phyloP scores from a whole-genome alignment of 1,140 invertebrate genomes.

The Eupristina koningsbergeri region DNA sequence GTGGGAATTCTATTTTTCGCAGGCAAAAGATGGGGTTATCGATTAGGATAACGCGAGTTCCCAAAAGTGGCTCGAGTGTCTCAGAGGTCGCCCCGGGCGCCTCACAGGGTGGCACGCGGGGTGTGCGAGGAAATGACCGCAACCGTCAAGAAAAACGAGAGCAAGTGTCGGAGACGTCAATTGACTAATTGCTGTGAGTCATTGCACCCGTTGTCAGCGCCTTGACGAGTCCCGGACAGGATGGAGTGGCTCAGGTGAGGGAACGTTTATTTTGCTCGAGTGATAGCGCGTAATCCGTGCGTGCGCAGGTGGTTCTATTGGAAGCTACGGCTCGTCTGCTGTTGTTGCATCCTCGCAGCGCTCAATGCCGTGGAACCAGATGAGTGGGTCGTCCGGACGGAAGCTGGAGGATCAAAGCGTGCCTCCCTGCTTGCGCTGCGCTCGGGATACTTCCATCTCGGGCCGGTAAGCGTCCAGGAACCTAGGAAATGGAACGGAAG shows the following conservation, averaged over 20 bases:
- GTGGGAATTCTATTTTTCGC: no score
- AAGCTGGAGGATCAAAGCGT: slow-evolving; percentile 71
- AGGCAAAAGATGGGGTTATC: no score
- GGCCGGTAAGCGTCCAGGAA: slow-evolving; percentile 66
- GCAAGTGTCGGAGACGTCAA: not conserved
- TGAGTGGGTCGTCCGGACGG: slow-evolving; percentile 76
- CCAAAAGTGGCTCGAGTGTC: not conserved
- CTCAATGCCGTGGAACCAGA: slow-evolving; percentile 56
- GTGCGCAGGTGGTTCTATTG: not conserved
- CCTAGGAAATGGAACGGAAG: no score
- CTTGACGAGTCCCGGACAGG: not conserved
- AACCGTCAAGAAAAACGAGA: not conserved
- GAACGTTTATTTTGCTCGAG: not conserved
- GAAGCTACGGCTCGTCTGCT: slow-evolving; percentile 18
- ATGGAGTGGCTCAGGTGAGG: not conserved
- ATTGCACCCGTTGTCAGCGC: not conserved
- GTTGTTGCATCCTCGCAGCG: not conserved
- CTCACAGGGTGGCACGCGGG: not conserved
- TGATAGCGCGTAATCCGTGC: not conserved
- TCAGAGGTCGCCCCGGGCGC: not conserved
- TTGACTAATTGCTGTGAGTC: slow-evolving; percentile 3
- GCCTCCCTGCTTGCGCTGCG: slow-evolving; percentile 72
- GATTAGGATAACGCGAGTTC: not conserved
- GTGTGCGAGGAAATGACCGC: not conserved
- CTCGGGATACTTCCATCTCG: slow-evolving; percentile 70